Evolutionary conservation across 2,113 vertebrate species (phyloP).

Genomic region (Dromas ardeola): DNA sequence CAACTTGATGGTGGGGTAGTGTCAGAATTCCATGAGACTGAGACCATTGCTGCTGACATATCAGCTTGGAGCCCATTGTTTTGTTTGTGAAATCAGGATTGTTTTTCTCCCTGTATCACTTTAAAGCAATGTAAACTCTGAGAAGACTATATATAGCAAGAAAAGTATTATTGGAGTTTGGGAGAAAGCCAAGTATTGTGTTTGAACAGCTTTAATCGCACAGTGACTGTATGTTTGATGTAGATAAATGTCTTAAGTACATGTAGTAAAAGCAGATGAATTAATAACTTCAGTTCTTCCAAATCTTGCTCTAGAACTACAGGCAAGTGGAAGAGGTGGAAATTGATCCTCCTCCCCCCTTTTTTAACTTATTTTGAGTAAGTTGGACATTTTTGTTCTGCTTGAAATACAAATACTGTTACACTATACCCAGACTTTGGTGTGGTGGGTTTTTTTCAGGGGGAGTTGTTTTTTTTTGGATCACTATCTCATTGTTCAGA

Average conservation of each 20-base stretch:
- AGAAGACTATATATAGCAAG: constrained; percentile 53
- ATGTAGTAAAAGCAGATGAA: constrained; percentile 23
- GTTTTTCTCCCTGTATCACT: constrained; percentile 40
- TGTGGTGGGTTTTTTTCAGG: neutral
- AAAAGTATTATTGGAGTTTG: constrained; percentile 53
- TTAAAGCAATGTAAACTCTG: constrained; percentile 37
- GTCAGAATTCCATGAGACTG: neutral
- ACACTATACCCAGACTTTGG: neutral
- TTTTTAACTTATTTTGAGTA: neutral
- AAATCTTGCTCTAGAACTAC: neutral
- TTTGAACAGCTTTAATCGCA: constrained; percentile 58
- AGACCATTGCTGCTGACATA: neutral
- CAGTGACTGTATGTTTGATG: constrained; percentile 39
- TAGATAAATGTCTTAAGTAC: constrained; percentile 56
- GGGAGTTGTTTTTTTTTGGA: neutral
- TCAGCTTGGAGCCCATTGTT: neutral
- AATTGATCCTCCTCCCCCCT: neutral
- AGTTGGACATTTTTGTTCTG: neutral
- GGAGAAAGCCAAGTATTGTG: constrained; percentile 60
- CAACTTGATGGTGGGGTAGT: neutral
- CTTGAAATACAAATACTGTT: neutral
- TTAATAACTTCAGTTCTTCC: constrained; percentile 14
- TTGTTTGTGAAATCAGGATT: constrained; percentile 2
- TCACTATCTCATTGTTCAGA: neutral
- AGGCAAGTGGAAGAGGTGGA: neutral